Conservation (phyloP, 2,797 vertebrate genomes). For the Leptoclinus maculatus region DNA sequence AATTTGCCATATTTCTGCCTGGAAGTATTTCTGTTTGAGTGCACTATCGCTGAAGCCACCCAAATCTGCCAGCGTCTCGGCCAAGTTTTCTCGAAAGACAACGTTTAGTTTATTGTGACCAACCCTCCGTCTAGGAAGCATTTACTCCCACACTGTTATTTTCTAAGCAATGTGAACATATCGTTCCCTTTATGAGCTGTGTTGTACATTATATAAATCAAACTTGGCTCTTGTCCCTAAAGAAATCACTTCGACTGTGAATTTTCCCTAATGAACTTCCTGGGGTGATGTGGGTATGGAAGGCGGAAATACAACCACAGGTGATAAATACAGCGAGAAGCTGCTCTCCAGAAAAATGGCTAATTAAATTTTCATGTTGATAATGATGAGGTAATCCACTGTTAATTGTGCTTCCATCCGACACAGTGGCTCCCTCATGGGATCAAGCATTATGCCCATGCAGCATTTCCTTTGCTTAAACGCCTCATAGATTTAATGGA, state of each 20-base stretch:
- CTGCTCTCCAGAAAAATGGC: slow-evolving; percentile 71
- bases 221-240: slow-evolving; percentile 63
- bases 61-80: slow-evolving; percentile 53
- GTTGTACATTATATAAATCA: slow-evolving; percentile 63
- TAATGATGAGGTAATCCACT: slow-evolving; percentile 75
- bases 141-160: slow-evolving; percentile 26
- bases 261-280: slow-evolving; percentile 73
- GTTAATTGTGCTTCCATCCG: slow-evolving; percentile 73
- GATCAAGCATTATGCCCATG: slow-evolving; percentile 72
- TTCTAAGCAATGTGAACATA: slow-evolving; percentile 37
- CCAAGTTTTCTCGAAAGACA: slow-evolving; percentile 56
- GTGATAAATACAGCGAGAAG: slow-evolving; percentile 68
- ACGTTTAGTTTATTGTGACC: slow-evolving; percentile 38
- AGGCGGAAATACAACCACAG: slow-evolving; percentile 61
- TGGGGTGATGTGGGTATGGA: slow-evolving; percentile 42
- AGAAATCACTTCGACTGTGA: slow-evolving; percentile 66
- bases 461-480: slow-evolving; percentile 80
- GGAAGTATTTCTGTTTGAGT: slow-evolving; percentile 37
- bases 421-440: slow-evolving; percentile 67
- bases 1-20: slow-evolving; percentile 19
- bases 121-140: slow-evolving; percentile 31
- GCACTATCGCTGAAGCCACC: slow-evolving; percentile 37
- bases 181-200: slow-evolving; percentile 40
- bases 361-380: slow-evolving; percentile 85
- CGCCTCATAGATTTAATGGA: slow-evolving; percentile 82